Evolutionary conservation across 2,113 vertebrate genomes (phyloP), one percentile per base, ranked within the genome.

Genomic region (Sinocyclocheilus rhinocerous): DNA sequence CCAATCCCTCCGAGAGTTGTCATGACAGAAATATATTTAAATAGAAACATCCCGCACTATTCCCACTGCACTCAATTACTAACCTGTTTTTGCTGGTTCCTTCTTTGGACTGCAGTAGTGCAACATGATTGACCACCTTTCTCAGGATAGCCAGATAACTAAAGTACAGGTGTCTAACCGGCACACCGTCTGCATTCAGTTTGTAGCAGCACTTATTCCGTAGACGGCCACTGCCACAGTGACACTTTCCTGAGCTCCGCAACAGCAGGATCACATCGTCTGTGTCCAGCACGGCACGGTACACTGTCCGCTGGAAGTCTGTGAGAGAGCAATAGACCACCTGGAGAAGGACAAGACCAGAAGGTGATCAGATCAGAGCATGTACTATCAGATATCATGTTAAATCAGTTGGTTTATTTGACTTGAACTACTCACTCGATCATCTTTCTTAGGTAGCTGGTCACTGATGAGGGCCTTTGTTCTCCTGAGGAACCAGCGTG

Each of bases 311-410:
- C 93, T 99, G 98, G 92, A 99, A 99, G 69, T 97, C 96, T 0
- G 98, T 98, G 90, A 99, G 89, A 85, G 96, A 96, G 91, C 98
- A 99, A 89, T 97, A 99, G n/a, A 99, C 96, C 72, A 97, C 97
- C 98, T 99, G 90, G 15, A 76, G 90, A 87, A 42, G 91, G 45
- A 92, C 88, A 92, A 85, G 87, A 45, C 92, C 73, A 79, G 2
- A 20, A 73, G 11, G 1, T 15, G 1, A 8, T 73, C 24, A 59
- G 3, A 22, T 22, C 16, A 50, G 24, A 50, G 4, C 55, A 33
- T 2, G 20, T 8, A n/a, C 11, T 36, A 59, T n/a, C 20, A 59
- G 15, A 59, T 22, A 15, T 15, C 29, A 22, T 78, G 4, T 29
- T 33, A 79, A 16, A 24, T 15, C 4, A 29, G 26, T 33, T 8